Evolutionary conservation across 2,888 invertebrate species (phyloP).

Genomic region (Drosophila neotestacea): DNA sequence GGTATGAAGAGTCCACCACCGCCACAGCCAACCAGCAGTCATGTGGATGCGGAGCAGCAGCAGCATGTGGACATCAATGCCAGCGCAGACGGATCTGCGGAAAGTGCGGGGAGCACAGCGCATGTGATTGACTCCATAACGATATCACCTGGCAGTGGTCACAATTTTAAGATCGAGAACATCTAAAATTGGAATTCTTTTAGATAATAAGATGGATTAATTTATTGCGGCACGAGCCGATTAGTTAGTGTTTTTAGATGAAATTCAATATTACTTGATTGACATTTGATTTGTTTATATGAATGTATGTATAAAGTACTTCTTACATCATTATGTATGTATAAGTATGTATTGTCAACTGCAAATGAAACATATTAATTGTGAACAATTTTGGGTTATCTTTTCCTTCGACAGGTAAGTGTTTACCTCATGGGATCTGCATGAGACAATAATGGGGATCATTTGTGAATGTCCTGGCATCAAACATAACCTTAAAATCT

Average conservation of each 20-base stretch:
- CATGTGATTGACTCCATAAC: conserved; percentile 84
- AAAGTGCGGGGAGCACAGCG: conserved; percentile 60
- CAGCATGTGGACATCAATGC: conserved; percentile 62
- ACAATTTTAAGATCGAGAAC: conserved; percentile 85
- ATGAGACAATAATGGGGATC: conserved; percentile 70
- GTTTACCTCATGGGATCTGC: conserved; percentile 47
- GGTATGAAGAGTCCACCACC: conserved; percentile 70
- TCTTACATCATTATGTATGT: conserved; percentile 28
- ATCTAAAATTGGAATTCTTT: conserved; percentile 72
- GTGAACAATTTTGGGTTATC: conserved; percentile 18
- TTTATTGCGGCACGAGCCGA: conserved; percentile 66
- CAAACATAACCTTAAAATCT: conserved; percentile 44
- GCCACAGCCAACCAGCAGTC: conserved; percentile 12
- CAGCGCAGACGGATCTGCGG: conserved; percentile 51
- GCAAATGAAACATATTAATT: conserved; percentile 49
- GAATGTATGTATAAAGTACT: conserved; percentile 31
- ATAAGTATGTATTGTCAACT: conserved; percentile 50
- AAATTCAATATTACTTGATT: conserved; percentile 47
- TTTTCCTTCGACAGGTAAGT: conserved; percentile 63
- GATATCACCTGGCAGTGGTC: conserved; percentile 83
- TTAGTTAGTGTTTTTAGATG: conserved; percentile 71
- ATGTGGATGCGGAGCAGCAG: conserved; percentile 34
- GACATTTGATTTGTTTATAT: conserved; percentile 41
- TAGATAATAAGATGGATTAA: conserved; percentile 47
- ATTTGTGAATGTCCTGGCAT: conserved; percentile 73